Evolutionary conservation across 2,888 invertebrate species (phyloP), one percentile per base, ranked within the genome.

Genomic region (Azorinus chamasolen): DNA sequence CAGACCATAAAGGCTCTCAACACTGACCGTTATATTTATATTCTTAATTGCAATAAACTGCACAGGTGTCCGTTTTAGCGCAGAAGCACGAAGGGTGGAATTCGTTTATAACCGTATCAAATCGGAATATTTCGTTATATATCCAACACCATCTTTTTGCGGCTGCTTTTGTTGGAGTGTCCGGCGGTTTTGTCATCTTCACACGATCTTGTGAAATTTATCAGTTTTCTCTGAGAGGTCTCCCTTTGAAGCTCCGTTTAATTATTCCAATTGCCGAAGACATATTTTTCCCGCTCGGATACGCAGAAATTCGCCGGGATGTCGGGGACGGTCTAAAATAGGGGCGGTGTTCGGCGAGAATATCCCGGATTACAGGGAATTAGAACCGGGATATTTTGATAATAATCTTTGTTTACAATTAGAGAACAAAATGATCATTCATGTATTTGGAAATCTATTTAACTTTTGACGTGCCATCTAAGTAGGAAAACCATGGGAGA

Each of bases 161-260:
- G 32, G 32, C 32, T 32, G 32, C 32, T 32, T 32, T 32, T 32
- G 32, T 32, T 32, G 5, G n/a, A 4, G 32, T 50, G 22, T 50
- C 50, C 22, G 22, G 20, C 22, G 12, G 22, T 12, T 50, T 50
- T 50, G 50, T 50, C 20, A 12, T 57, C 27, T 70, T 75, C 75
- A 61, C 75, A 55, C 75, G 20, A 69, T 69, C 55, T 61, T 64
- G 59, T 65, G 39, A 64, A 53, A 54, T 48, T 27, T 64, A 68
- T 54, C 64, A 58, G 64, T 48, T 46, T 46, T 46, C 46, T 59
- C 16, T 46, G 18, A 45, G 8, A 22, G n/a, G 4, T 12, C 32
- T 41, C 6, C 10, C 46, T 59, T 59, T 59, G 59, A 59, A 37
- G 45, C 32, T 18, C 12, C 14, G 20, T 59, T 24, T 45, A 25